Percentiles rank a stretch among this genome's conserved stretches.
Evolutionary conservation across 2,888 invertebrate species (phyloP).

Genomic region (Dioctria linearis): DNA sequence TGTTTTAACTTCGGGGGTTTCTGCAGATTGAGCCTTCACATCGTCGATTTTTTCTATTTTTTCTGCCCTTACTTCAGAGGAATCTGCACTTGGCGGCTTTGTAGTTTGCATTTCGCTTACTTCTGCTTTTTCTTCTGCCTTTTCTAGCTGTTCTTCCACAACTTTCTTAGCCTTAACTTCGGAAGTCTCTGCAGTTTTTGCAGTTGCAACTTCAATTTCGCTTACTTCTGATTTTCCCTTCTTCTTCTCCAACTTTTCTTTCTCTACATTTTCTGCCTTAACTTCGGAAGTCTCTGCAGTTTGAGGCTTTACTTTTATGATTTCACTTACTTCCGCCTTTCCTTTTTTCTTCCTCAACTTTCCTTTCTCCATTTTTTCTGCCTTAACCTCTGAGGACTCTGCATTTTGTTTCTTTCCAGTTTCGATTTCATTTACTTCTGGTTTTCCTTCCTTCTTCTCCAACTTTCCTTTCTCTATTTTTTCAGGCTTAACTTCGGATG

Average conservation of each 20-base stretch:
- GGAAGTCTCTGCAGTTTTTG: constrained; percentile 5
- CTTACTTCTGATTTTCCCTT: background rate
- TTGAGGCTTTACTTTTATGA: background rate
- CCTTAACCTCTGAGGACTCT: background rate
- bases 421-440: too few species aligned
- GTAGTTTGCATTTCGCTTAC: constrained; percentile 1
- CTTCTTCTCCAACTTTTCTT: constrained; percentile 50
- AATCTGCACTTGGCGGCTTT: constrained; percentile 5
- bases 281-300: constrained; percentile 46
- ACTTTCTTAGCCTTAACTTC: constrained; percentile 5
- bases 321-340: constrained; percentile 49
- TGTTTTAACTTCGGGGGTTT: background rate
- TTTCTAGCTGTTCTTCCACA: background rate
- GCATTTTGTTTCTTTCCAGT: too few species aligned
- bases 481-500: background rate
- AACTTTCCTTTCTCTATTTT: too few species aligned
- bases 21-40: constrained; percentile 10
- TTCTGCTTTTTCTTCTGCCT: constrained; percentile 58
- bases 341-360: constrained; percentile 55
- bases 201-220: background rate
- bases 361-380: background rate
- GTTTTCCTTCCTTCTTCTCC: constrained; percentile 43
- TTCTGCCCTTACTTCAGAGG: constrained; percentile 1
- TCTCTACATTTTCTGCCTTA: constrained; percentile 57
- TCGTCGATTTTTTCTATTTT: constrained; percentile 48